Evolutionary conservation across 2,888 invertebrate genomes (phyloP), one percentile per base, ranked within the genome.

Genomic region (Balanococcus diminutus): DNA sequence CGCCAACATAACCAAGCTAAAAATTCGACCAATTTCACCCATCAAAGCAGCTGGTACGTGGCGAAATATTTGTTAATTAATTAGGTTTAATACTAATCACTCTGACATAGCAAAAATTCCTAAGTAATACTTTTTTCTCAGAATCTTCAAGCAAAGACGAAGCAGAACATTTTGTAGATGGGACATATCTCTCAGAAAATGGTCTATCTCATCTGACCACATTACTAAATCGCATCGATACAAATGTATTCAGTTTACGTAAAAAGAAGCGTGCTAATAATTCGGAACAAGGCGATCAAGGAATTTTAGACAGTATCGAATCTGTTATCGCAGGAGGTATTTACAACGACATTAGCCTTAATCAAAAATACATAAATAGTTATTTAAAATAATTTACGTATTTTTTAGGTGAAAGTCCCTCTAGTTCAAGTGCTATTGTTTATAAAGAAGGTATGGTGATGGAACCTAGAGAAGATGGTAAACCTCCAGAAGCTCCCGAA

Each of bases 121-220:
- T n/a, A n/a, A n/a, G 11, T 2, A 42, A 42, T n/a, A n/a, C 6
- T 9, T 56, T 6, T 36, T 36, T 75, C 36, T 19, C 32, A 86
- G 86, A 87, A 84, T 61, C 81, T n/a, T 4, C 51, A n/a, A 5
- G 25, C 36, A 82, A 82, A 16, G 82, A 79, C 28, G 81, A 82
- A 82, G 61, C 86, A 42, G 87, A 87, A 81, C 86, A 86, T 42
- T 84, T 84, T 89, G 92, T 98, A 82, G 98, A 98, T 90, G 98
- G 98, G 72, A 95, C 98, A 61, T 95, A 94, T 89, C 92, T 98
- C 16, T 97, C 96, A 82, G 97, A 98, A 89, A 92, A 92, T 87
- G 98, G 98, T 14, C 93, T 97, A 89, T 93, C 93, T 88, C 94
- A 95, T 90, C 96, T 98, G 89, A 96, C 96, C 90, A 93, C 94